Base-by-base conservation (phyloP, 2,113 vertebrate genomes). In the Xenopus borealis region DNA sequence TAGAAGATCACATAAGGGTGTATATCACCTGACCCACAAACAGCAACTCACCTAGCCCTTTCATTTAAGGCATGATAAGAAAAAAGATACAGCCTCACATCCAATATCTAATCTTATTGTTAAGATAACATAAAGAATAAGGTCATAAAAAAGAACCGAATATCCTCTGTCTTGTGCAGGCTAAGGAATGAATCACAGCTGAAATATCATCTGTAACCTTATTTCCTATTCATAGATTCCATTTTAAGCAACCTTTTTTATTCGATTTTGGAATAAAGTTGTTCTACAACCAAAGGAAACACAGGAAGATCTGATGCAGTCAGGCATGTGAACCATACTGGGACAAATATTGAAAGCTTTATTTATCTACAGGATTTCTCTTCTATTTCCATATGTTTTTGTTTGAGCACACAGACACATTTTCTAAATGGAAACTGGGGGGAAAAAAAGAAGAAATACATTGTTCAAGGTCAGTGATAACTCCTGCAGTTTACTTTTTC, bases 381-480 rank as follows among this genome's bases (percentile, higher is more conserved):
- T 78, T 50, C 68, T 76, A 71, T 77, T 77, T 19, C 62, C 69
- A 66, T 1, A n/a, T 59, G n/a, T 23, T 75, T 83, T 84, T 55
- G 59, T 78, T 81, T 66, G 50, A 71, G 50, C 46, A 45, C 23
- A 81, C 7, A 68, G 30, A 66, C 67, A 18, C 50, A n/a, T 72
- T 78, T 61, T 76, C 80, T 57, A 85, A 83, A 75, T n/a, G 10
- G 79, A 81, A 85, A 82, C 10, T 11, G 61, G 74, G 33, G 55
- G 44, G n/a, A 53, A 66, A 75, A 69, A 12, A 69, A 17, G 23
- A 61, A 67, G 69, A 69, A 33, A 8, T 74, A 79, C 4, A 75
- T 55, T 72, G 76, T 79, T 78, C 19, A 4, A 4, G 57, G 64
- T 68, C 57, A 79, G 27, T 84, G 80, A 78, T 40, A 85, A 78